phyloP scores from a whole-genome alignment of 2,888 invertebrate species.

The Morinoia aosen region DNA sequence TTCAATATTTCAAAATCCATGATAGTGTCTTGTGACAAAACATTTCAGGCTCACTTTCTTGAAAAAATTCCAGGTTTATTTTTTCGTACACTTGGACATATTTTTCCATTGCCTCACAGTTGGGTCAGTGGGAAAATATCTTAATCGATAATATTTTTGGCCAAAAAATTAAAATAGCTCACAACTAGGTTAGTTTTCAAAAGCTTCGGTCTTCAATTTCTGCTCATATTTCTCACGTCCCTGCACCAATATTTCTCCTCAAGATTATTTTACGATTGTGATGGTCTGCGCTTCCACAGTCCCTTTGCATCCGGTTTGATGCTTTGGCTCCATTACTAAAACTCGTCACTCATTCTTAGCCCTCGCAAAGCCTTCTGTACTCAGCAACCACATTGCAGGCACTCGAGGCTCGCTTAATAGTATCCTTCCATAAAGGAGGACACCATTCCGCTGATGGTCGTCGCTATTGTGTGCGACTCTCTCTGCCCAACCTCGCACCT shows the following conservation, averaged over 20 bases:
- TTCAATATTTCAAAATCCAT: not conserved
- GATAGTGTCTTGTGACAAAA: not conserved
- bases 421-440: not conserved
- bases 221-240: not conserved
- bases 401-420: not conserved
- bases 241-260: not conserved
- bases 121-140: not conserved
- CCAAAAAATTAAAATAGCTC: not conserved
- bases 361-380: not conserved
- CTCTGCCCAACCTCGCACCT: not conserved
- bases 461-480: not conserved
- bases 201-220: not conserved
- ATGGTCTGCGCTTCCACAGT: not conserved
- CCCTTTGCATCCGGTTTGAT: not conserved
- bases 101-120: not conserved
- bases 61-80: not conserved
- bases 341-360: constrained; percentile 9
- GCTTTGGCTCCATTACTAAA: constrained; percentile 12
- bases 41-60: too few species aligned
- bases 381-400: not conserved
- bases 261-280: not conserved
- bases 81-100: not conserved
- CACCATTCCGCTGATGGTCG: not conserved
- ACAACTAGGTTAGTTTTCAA: not conserved
- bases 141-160: not conserved